These are phyloP conservation scores for Platerodrilus igneus DNA, from an alignment of 2,888 invertebrate genomes.

Conservation along the genomic window DNA sequence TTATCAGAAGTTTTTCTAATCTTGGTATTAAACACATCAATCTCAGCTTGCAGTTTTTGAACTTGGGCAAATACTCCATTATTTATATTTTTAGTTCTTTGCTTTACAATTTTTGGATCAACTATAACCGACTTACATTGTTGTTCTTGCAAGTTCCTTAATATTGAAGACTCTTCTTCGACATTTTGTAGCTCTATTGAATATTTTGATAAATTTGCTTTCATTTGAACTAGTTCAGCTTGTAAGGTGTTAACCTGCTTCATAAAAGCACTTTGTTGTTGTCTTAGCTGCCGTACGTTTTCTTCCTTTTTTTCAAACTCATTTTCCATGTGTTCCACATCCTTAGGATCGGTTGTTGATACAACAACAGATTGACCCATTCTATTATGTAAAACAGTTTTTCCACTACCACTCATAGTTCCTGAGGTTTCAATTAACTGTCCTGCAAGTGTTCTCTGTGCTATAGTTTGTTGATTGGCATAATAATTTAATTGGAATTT, in stretches of 20 bases:
- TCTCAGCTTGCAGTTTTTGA: constrained; percentile 59
- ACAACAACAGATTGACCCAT: constrained; percentile 70
- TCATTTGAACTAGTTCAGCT: constrained; percentile 49
- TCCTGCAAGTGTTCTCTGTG: constrained; percentile 70
- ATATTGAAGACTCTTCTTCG: too few relatives aligned
- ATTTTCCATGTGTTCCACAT: constrained; percentile 55
- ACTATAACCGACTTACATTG: constrained; percentile 62
- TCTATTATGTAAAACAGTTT: constrained; percentile 63
- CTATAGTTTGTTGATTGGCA: constrained; percentile 45
- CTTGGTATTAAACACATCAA: constrained; percentile 60
- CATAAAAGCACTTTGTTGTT: constrained; percentile 53
- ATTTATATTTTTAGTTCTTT: constrained; percentile 54
- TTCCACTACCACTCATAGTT: constrained; percentile 95
- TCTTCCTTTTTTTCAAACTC: constrained; percentile 46
- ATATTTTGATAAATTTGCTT: constrained; percentile 46
- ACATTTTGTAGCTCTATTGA: constrained; percentile 49
- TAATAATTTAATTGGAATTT: constrained; percentile 50
- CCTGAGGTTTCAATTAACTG: constrained; percentile 82
- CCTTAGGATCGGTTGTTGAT: constrained; percentile 43
- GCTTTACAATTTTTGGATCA: constrained; percentile 60
- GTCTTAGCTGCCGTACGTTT: constrained; percentile 49
- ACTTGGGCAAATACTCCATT: constrained; percentile 53
- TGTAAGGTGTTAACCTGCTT: constrained; percentile 53
- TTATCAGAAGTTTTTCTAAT: constrained; percentile 67
- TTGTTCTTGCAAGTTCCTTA: too few relatives aligned